Conservation (phyloP, 2,888 invertebrate genomes). For the Seira sanloemensis region DNA sequence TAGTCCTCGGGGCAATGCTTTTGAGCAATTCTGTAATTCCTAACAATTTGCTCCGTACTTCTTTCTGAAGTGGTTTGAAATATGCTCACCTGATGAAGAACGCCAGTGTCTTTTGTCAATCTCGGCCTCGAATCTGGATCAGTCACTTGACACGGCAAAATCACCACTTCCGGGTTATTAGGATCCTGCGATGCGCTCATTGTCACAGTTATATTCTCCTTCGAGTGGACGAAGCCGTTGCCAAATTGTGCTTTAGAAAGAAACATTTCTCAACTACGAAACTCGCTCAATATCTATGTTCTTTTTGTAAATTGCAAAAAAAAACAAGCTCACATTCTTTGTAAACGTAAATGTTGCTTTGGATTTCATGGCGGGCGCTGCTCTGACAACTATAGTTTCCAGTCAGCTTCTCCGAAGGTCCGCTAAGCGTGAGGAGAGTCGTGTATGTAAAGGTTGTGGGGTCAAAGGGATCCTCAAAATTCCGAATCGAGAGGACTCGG, state of each 20-base stretch:
- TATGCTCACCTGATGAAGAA: background rate
- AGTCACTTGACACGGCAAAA: slow-evolving; percentile 59
- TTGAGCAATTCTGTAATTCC: too few relatives aligned
- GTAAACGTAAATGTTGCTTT: slow-evolving; percentile 49
- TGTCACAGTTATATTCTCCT: slow-evolving; percentile 50
- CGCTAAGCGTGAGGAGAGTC: slow-evolving; percentile 52
- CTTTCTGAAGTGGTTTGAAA: background rate
- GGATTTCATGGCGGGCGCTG: slow-evolving; percentile 41
- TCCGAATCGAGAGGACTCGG: slow-evolving; percentile 20
- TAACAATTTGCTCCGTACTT: background rate
- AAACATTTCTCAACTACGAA: background rate
- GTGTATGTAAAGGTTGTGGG: slow-evolving; percentile 64
- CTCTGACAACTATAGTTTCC: slow-evolving; percentile 71
- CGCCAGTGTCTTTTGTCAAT: slow-evolving; percentile 29
- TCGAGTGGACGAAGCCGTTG: slow-evolving; percentile 34
- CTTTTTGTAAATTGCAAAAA: background rate
- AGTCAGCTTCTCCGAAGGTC: slow-evolving; percentile 49
- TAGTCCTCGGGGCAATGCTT: too few relatives aligned
- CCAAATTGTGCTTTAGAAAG: background rate
- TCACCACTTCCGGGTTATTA: slow-evolving; percentile 1
- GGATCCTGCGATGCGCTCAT: slow-evolving; percentile 1
- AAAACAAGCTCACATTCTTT: slow-evolving; percentile 63
- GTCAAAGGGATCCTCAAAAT: slow-evolving; percentile 63
- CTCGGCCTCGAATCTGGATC: slow-evolving; percentile 44
- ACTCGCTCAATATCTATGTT: slow-evolving; percentile 5